Percentiles rank a stretch among this genome's conserved stretches.
Conservation (phyloP, 2,888 invertebrate genomes). For the Willowsia nigromaculata region DNA sequence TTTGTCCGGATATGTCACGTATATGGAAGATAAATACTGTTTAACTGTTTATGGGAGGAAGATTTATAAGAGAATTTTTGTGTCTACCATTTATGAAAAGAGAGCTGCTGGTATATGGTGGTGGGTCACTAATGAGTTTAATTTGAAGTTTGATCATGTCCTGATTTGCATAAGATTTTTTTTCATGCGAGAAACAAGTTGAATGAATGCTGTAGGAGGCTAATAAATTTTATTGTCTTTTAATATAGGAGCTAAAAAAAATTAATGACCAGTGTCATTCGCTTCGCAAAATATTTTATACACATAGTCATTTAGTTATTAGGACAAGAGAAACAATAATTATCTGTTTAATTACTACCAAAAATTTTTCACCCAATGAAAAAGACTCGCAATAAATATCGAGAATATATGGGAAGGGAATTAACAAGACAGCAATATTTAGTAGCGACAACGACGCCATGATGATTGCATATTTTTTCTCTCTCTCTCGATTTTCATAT, state of each 20-base stretch:
- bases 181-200: not conserved
- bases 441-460: not conserved
- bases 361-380: conserved; percentile 1
- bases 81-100: not conserved
- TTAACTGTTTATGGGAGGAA: not conserved
- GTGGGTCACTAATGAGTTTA: conserved; percentile 41
- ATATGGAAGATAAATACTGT: conserved; percentile 19
- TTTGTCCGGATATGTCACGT: conserved; percentile 19
- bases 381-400: not conserved
- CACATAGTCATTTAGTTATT: not conserved
- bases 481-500: not conserved
- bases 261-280: conserved; percentile 24
- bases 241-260: conserved; percentile 19
- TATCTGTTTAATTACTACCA: conserved; percentile 15
- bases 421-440: conserved; percentile 21
- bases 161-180: conserved; percentile 44
- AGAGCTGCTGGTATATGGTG: not conserved
- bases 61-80: not conserved
- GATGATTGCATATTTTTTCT: not conserved
- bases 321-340: conserved; percentile 10
- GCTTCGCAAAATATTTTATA: not conserved
- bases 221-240: conserved; percentile 53
- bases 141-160: conserved; percentile 55
- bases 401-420: not conserved
- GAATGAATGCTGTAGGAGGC: not conserved